Percentiles rank a stretch among this genome's conserved stretches.
phyloP scores from a whole-genome alignment of 1,140 invertebrate genomes.

The Drosophila ironensis region DNA sequence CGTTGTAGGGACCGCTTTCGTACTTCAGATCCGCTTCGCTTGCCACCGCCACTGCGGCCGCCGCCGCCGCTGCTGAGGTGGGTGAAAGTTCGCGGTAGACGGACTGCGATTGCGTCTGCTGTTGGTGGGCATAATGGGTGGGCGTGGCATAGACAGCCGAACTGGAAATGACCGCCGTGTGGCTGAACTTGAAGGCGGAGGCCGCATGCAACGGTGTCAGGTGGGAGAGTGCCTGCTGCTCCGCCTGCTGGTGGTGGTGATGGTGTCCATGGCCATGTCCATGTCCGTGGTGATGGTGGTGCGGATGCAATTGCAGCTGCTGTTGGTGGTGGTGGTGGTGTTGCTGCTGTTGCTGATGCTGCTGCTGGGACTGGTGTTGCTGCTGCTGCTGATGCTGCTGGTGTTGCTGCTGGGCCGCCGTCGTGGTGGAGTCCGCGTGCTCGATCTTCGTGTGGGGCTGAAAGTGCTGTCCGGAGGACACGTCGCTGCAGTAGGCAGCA shows the following conservation, averaged over 20 bases:
- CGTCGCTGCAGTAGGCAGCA: slow-evolving; percentile 66
- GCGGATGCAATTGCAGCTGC: slow-evolving; percentile 41
- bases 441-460: slow-evolving; percentile 72
- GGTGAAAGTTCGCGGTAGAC: slow-evolving; percentile 63
- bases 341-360: slow-evolving; percentile 54
- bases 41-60: background rate
- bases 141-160: slow-evolving; percentile 61
- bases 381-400: slow-evolving; percentile 34
- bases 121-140: slow-evolving; percentile 56
- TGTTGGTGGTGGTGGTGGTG: slow-evolving; percentile 50
- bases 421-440: slow-evolving; percentile 70
- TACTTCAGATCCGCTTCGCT: slow-evolving; percentile 69
- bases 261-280: no score
- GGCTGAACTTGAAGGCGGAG: slow-evolving; percentile 72
- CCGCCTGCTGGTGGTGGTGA: slow-evolving; percentile 53
- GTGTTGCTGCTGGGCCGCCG: slow-evolving; percentile 45
- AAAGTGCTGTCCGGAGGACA: slow-evolving; percentile 63
- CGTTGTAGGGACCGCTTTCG: slow-evolving; percentile 73
- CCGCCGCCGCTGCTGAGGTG: slow-evolving; percentile 10
- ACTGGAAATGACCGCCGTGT: slow-evolving; percentile 69
- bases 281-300: slow-evolving; percentile 53
- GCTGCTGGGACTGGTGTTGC: slow-evolving; percentile 44
- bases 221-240: slow-evolving; percentile 56
- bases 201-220: slow-evolving; percentile 59
- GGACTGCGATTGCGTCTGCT: slow-evolving; percentile 52